Conservation (phyloP, 2,888 invertebrate genomes). For the Pocota personata region DNA sequence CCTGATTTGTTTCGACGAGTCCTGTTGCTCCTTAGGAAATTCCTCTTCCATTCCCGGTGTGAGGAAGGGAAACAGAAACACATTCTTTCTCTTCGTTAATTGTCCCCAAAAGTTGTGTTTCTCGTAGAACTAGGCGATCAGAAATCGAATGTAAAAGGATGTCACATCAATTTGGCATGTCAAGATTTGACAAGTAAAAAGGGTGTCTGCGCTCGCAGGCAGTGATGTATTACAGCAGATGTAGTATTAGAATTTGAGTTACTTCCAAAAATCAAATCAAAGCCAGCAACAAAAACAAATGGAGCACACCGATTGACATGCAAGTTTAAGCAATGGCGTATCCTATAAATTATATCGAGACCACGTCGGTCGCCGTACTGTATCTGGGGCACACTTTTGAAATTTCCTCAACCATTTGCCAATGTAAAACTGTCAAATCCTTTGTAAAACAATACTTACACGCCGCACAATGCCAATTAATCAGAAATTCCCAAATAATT, state of each 20-base stretch:
- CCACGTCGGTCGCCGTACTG: constrained; percentile 27
- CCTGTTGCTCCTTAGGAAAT: constrained; percentile 59
- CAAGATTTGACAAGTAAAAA: constrained; percentile 78
- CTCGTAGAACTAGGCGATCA: constrained; percentile 34
- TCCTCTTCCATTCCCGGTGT: background rate
- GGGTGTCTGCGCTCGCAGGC: constrained; percentile 66
- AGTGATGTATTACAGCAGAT: constrained; percentile 65
- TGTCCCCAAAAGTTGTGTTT: constrained; percentile 47
- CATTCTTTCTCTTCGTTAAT: constrained; percentile 60
- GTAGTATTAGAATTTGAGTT: constrained; percentile 22
- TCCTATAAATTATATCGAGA: constrained; percentile 66
- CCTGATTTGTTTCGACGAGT: constrained; percentile 55
- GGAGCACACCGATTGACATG: constrained; percentile 65
- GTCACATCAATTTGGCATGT: constrained; percentile 79
- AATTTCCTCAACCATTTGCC: constrained; percentile 73
- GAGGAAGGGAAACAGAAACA: background rate
- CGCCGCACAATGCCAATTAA: constrained; percentile 72
- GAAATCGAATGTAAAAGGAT: constrained; percentile 79
- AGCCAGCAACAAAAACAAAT: constrained; percentile 31
- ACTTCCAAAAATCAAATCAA: constrained; percentile 45
- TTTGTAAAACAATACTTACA: constrained; percentile 73
- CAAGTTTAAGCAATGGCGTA: constrained; percentile 57
- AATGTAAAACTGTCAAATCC: constrained; percentile 72
- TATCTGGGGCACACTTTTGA: constrained; percentile 68
- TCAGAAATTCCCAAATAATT: constrained; percentile 72